These are phyloP conservation scores for Macrosiphum euphorbiae DNA, from an alignment of 2,888 invertebrate genomes.

Conservation along the genomic window DNA sequence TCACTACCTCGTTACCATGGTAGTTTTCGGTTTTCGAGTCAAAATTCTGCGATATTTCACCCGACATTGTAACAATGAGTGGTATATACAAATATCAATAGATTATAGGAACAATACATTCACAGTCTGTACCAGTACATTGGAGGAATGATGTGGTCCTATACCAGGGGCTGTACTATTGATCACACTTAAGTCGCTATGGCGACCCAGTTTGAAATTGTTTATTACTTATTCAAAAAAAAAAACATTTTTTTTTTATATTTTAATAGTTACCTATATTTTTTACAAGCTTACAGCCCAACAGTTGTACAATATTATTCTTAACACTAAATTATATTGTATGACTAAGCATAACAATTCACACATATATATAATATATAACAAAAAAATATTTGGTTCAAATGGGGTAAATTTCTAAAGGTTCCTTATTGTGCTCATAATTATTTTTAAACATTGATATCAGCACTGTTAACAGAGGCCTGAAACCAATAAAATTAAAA, in stretches of 20 bases:
- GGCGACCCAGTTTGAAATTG: background rate
- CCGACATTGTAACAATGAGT: background rate
- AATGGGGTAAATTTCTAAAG: background rate
- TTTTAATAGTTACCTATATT: background rate
- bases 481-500: slow-evolving; percentile 13
- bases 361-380: background rate
- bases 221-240: background rate
- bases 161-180: background rate
- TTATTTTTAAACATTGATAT: slow-evolving; percentile 54
- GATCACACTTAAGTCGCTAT: slow-evolving; percentile 31
- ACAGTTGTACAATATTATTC: background rate
- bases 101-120: background rate
- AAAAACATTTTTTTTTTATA: background rate
- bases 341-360: background rate
- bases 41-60: background rate
- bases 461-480: slow-evolving; percentile 45
- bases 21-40: background rate
- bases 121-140: background rate
- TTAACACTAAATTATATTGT: background rate
- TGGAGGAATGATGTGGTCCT: background rate
- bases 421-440: background rate
- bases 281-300: background rate
- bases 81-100: background rate
- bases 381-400: background rate
- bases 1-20: slow-evolving; percentile 65